phyloP scores from a whole-genome alignment of 1,140 invertebrate species.

The Ericerus pela region DNA sequence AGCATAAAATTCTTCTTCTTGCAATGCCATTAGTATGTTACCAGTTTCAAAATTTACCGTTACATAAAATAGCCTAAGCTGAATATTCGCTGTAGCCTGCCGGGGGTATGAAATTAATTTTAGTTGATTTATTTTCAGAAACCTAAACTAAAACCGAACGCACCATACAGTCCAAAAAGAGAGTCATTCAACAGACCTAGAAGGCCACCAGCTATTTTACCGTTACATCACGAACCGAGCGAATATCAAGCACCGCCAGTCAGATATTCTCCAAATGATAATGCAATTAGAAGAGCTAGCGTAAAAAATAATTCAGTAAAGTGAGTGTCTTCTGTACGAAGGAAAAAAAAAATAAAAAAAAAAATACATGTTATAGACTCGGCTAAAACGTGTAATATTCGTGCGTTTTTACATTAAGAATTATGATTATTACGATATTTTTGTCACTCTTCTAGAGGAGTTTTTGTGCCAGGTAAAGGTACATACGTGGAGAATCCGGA shows the following conservation, averaged over 20 bases:
- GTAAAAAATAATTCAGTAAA: not conserved
- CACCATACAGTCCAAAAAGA: not conserved
- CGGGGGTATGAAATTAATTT: too few species aligned
- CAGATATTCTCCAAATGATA: not conserved
- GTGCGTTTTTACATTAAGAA: not conserved
- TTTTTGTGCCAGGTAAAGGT: not conserved
- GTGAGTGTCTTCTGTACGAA: too few species aligned
- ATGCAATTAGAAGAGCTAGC: not conserved
- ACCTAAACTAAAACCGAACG: not conserved
- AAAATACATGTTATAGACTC: too few species aligned
- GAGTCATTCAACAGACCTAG: not conserved
- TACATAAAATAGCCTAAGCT: too few species aligned
- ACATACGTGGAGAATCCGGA: not conserved
- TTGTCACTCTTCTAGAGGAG: not conserved
- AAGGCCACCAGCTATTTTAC: not conserved
- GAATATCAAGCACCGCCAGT: too few species aligned
- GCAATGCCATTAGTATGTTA: too few species aligned
- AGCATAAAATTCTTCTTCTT: too few species aligned
- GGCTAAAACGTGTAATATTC: not conserved
- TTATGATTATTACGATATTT: not conserved
- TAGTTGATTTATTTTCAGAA: not conserved
- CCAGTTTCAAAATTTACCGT: too few species aligned
- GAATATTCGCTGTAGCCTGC: too few species aligned
- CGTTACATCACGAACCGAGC: not conserved
- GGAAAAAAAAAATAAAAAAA: too few species aligned